Percentiles rank a stretch among this genome's conserved stretches.
Evolutionary conservation across 1,140 invertebrate genomes (phyloP).

Genomic region (Vanessa atalanta): DNA sequence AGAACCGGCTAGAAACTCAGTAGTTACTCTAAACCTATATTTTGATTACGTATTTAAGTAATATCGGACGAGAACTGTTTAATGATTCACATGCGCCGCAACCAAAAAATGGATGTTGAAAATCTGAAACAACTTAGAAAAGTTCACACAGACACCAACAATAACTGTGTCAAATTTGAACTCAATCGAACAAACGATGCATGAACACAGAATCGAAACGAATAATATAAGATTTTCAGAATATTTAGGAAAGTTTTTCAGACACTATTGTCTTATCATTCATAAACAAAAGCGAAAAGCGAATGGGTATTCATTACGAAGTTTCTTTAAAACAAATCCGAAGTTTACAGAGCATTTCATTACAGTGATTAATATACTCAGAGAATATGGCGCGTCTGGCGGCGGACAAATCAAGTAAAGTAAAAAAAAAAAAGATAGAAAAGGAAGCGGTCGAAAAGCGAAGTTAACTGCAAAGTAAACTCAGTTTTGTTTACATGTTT

Average conservation of each 20-base stretch:
- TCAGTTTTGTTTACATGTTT: slow-evolving; percentile 62
- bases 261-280: neutral
- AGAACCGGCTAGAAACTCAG: no score
- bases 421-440: slow-evolving; percentile 41
- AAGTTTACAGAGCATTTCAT: slow-evolving; percentile 31
- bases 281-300: neutral
- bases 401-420: slow-evolving; percentile 34
- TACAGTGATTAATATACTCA: slow-evolving; percentile 31
- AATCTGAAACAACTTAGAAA: no score
- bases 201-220: no score
- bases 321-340: slow-evolving; percentile 12
- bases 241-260: neutral
- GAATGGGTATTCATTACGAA: slow-evolving; percentile 25
- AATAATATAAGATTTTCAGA: no score
- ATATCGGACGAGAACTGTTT: no score
- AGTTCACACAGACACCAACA: no score
- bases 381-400: slow-evolving; percentile 26
- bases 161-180: no score
- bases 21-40: no score
- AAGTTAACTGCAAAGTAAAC: slow-evolving; percentile 57
- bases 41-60: no score
- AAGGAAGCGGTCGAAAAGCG: slow-evolving; percentile 48
- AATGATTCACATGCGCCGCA: no score
- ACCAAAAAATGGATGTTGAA: no score
- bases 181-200: no score